phyloP scores from a whole-genome alignment of 2,797 vertebrate genomes.

The Serranus cabrilla region DNA sequence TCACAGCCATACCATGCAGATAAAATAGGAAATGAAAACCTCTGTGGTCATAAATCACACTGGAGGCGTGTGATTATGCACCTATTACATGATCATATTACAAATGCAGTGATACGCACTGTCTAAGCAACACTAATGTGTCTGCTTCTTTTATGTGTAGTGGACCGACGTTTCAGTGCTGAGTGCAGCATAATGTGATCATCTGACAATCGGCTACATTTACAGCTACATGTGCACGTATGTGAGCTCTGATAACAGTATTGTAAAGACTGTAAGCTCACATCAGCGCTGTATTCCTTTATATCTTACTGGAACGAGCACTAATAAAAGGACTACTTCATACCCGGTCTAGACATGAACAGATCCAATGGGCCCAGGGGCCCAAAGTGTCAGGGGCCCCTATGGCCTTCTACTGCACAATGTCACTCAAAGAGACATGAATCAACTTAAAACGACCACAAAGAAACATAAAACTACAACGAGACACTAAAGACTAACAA shows the following conservation, averaged over 20 bases:
- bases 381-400: no score
- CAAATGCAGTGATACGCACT: conserved; percentile 48
- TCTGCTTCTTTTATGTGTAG: conserved; percentile 47
- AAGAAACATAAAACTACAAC: no score
- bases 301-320: background rate
- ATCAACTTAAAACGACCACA: no score
- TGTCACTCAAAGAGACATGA: no score
- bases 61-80: conserved; percentile 50
- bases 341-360: no score
- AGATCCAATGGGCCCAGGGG: no score
- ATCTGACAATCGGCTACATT: conserved; percentile 42
- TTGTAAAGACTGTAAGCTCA: conserved; percentile 14
- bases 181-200: conserved; percentile 69
- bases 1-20: conserved; percentile 50
- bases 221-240: conserved; percentile 37
- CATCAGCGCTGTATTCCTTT: background rate
- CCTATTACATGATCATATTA: conserved; percentile 61
- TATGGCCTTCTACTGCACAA: no score
- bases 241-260: conserved; percentile 24
- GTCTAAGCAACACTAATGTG: conserved; percentile 44
- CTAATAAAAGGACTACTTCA: background rate
- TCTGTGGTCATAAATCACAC: conserved; percentile 67
- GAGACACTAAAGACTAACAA: no score
- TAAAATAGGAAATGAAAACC: conserved; percentile 76
- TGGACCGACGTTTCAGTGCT: conserved; percentile 24